phyloP scores from a whole-genome alignment of 1,140 invertebrate species.

The Himalopsyche phryganea region DNA sequence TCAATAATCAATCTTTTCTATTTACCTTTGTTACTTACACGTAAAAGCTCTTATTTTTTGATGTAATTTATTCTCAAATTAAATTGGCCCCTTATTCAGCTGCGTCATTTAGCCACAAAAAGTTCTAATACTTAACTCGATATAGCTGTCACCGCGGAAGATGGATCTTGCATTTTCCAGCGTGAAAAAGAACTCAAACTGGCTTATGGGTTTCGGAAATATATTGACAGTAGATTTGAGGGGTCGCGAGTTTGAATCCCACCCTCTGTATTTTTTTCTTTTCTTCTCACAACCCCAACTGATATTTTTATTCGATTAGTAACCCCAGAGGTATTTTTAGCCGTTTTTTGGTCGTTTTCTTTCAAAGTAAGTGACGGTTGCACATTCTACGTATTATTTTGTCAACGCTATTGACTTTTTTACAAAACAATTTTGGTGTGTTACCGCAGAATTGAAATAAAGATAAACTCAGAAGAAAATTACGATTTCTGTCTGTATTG shows the following conservation, averaged over 20 bases:
- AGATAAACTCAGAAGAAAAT: too few relatives aligned
- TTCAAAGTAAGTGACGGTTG: conserved; percentile 24
- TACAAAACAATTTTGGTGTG: not conserved
- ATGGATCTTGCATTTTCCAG: conserved; percentile 34
- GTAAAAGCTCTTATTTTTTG: too few relatives aligned
- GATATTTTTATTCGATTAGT: conserved; percentile 60
- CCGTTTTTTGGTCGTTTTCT: conserved; percentile 44
- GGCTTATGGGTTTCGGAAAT: conserved; percentile 36
- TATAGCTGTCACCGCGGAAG: conserved; percentile 34
- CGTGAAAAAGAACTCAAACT: conserved; percentile 33
- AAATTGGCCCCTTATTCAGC: conserved; percentile 17
- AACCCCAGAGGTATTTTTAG: conserved; percentile 57
- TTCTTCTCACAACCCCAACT: conserved; percentile 49
- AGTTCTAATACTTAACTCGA: conserved; percentile 28
- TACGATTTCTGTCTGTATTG: too few relatives aligned
- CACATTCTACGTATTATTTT: conserved; percentile 25
- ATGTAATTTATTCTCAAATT: too few relatives aligned
- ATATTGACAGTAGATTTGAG: conserved; percentile 36
- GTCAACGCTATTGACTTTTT: conserved; percentile 21
- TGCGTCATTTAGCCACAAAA: conserved; percentile 30
- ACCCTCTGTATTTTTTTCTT: conserved; percentile 55
- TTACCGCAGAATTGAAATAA: too few relatives aligned
- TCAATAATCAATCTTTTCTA: too few relatives aligned
- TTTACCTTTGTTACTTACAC: too few relatives aligned
- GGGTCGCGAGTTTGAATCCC: conserved; percentile 41